A percentile compares a stretch with the other conserved stretches of the same genome.
phyloP scores from a whole-genome alignment of 2,797 vertebrate genomes.

The Peromyscus nudipes region DNA sequence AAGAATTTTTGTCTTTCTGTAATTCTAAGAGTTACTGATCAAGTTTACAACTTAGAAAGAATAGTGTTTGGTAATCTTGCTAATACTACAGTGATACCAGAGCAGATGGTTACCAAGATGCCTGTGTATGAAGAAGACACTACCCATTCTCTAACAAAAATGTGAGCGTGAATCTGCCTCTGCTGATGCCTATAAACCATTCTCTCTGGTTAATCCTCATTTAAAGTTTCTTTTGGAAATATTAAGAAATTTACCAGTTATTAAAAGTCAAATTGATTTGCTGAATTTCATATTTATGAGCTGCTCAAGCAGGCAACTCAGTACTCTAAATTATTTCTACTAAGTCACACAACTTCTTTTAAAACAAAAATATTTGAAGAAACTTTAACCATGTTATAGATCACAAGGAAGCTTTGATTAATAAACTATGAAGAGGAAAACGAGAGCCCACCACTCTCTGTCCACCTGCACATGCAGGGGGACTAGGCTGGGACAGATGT shows the following conservation, averaged over 20 bases:
- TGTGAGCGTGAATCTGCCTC: background rate
- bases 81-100: background rate
- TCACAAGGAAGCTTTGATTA: slow-evolving; percentile 41
- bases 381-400: background rate
- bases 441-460: background rate
- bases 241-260: background rate
- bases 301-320: background rate
- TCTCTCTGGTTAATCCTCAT: background rate
- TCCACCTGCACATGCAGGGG: background rate
- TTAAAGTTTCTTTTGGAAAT: slow-evolving; percentile 34
- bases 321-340: slow-evolving; percentile 10
- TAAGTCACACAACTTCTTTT: background rate
- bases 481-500: background rate
- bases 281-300: background rate
- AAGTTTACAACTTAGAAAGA: slow-evolving; percentile 40
- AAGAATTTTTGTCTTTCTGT: background rate
- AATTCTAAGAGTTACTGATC: slow-evolving; percentile 31
- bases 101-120: background rate
- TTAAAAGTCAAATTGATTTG: background rate
- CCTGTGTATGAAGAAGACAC: background rate
- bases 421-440: slow-evolving; percentile 49
- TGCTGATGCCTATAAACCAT: slow-evolving; percentile 10
- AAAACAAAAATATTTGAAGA: slow-evolving; percentile 56
- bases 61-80: background rate
- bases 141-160: slow-evolving; percentile 28